Conservation (phyloP, 2,888 invertebrate species). For the Limnephilus lunatus region DNA sequence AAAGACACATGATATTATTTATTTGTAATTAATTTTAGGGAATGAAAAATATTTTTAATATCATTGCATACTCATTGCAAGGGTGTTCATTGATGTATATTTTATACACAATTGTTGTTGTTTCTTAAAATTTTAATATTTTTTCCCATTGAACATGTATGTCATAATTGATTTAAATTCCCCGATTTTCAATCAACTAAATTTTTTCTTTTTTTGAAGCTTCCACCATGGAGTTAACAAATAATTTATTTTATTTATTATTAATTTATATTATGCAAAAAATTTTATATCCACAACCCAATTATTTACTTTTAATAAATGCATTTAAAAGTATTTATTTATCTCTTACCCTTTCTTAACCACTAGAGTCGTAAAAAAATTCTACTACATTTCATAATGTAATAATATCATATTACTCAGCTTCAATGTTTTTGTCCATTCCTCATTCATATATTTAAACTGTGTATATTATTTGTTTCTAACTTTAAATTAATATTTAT, state of each 20-base stretch:
- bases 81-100: neutral
- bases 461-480: neutral
- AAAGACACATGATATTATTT: neutral
- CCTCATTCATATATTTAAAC: neutral
- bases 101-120: neutral
- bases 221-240: neutral
- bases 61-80: neutral
- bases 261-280: neutral
- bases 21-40: neutral
- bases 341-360: neutral
- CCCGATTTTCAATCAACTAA: neutral
- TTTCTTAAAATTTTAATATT: neutral
- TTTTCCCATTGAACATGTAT: neutral
- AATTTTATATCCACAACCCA: no score
- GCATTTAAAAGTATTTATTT: neutral
- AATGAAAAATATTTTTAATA: neutral
- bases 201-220: no score
- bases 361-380: no score
- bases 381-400: neutral
- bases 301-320: neutral
- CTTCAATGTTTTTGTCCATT: neutral
- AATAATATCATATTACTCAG: neutral
- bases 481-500: neutral
- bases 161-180: neutral
- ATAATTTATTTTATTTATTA: neutral